Evolutionary conservation across 2,797 vertebrate species (phyloP).

Genomic region (Pseudochirops cupreus): DNA sequence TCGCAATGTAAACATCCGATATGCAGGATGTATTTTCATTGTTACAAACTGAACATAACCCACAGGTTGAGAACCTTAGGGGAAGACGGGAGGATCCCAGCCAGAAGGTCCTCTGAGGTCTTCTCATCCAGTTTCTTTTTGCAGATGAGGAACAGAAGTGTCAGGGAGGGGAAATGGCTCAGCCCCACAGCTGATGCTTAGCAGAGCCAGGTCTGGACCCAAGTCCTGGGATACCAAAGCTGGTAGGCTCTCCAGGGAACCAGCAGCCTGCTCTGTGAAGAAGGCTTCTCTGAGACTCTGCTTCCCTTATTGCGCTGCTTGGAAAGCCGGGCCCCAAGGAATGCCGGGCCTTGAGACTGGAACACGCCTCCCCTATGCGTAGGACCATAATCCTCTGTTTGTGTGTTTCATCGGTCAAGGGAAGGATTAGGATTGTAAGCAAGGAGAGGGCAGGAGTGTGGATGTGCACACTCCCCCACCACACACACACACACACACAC

Average conservation of each 20-base stretch:
- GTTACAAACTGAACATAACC: too few relatives aligned
- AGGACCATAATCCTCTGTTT: not conserved
- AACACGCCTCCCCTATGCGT: not conserved
- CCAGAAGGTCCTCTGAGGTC: not conserved
- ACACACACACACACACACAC: not conserved
- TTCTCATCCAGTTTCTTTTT: not conserved
- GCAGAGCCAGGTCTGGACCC: not conserved
- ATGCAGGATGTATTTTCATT: too few relatives aligned
- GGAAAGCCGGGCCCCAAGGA: not conserved
- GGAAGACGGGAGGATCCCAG: not conserved
- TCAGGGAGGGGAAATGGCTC: not conserved
- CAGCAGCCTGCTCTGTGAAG: not conserved
- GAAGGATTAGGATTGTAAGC: slow-evolving; percentile 4
- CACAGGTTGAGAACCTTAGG: not conserved
- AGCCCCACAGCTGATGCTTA: not conserved
- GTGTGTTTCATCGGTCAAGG: slow-evolving; percentile 11
- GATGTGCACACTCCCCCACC: not conserved
- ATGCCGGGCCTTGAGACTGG: not conserved
- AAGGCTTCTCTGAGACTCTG: not conserved
- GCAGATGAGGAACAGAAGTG: not conserved
- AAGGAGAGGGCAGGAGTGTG: not conserved
- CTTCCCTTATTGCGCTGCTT: not conserved
- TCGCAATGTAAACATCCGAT: too few relatives aligned
- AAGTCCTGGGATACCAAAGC: not conserved
- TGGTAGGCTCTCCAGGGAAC: not conserved